Percentiles rank a stretch among this genome's conserved stretches.
Evolutionary conservation across 2,113 vertebrate genomes (phyloP).

Genomic region (Anseranas semipalmata): DNA sequence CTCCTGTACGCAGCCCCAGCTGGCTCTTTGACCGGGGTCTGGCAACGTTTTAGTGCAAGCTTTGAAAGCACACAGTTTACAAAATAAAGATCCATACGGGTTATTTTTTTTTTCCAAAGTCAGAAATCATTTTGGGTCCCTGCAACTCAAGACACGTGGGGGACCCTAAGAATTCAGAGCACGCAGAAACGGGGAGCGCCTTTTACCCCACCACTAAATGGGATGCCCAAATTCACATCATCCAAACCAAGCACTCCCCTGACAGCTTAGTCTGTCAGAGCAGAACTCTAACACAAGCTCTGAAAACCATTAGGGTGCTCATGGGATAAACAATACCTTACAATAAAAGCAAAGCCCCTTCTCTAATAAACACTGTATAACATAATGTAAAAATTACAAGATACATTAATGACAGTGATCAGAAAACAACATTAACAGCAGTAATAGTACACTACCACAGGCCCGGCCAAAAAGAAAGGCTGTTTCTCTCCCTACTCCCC

Average conservation of each 20-base stretch:
- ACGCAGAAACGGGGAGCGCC: background rate
- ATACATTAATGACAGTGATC: background rate
- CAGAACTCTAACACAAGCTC: background rate
- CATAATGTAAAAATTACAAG: background rate
- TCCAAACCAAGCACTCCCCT: background rate
- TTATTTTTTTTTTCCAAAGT: background rate
- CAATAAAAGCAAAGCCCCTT: background rate
- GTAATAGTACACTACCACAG: rapidly evolving
- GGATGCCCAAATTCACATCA: background rate
- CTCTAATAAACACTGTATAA: background rate
- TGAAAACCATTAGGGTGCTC: background rate
- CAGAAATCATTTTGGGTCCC: background rate
- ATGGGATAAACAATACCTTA: background rate
- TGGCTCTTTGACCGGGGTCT: background rate
- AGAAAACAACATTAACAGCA: background rate
- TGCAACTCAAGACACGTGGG: rapidly evolving
- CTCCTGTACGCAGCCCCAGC: background rate
- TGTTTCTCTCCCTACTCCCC: background rate
- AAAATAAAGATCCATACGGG: background rate
- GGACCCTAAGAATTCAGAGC: background rate
- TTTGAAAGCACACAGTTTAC: background rate
- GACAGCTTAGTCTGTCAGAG: background rate
- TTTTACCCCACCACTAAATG: too few species aligned
- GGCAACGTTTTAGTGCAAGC: background rate
- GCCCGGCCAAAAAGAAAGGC: background rate